Conservation (phyloP, 2,888 invertebrate species). For the Electrophaes corylata region DNA sequence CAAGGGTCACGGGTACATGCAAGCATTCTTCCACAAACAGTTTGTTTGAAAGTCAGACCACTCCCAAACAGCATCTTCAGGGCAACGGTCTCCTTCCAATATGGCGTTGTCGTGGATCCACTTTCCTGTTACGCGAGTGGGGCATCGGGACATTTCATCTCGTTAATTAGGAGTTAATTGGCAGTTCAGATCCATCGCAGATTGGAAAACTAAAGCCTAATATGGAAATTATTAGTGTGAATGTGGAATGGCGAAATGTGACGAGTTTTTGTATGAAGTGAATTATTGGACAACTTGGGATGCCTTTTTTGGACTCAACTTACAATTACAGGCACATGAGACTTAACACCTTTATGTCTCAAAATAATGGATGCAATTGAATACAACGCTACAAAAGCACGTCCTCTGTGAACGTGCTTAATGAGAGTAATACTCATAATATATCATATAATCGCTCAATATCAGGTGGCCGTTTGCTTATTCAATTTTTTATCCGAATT, state of each 20-base stretch:
- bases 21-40: background rate
- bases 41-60: background rate
- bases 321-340: too few species aligned
- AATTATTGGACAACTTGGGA: constrained; percentile 9
- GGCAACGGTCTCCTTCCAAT: constrained; percentile 16
- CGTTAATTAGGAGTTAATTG: constrained; percentile 31
- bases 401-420: too few species aligned
- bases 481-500: too few species aligned
- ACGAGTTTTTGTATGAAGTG: constrained; percentile 18
- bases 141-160: constrained; percentile 20
- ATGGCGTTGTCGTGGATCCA: constrained; percentile 22
- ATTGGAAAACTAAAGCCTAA: constrained; percentile 20
- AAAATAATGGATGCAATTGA: too few species aligned
- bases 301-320: constrained; percentile 7
- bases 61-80: background rate
- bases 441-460: too few species aligned
- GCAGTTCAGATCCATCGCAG: constrained; percentile 20
- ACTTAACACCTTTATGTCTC: too few species aligned
- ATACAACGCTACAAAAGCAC: too few species aligned
- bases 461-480: too few species aligned
- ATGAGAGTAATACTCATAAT: too few species aligned
- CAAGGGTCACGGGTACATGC: too few species aligned
- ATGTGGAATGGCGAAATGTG: constrained; percentile 15
- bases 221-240: constrained; percentile 31
- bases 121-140: constrained; percentile 5